Percentiles rank a stretch among this genome's conserved stretches.
These are phyloP conservation scores for Cydia pomonella DNA, from an alignment of 1,140 invertebrate genomes.

Conservation along the genomic window DNA sequence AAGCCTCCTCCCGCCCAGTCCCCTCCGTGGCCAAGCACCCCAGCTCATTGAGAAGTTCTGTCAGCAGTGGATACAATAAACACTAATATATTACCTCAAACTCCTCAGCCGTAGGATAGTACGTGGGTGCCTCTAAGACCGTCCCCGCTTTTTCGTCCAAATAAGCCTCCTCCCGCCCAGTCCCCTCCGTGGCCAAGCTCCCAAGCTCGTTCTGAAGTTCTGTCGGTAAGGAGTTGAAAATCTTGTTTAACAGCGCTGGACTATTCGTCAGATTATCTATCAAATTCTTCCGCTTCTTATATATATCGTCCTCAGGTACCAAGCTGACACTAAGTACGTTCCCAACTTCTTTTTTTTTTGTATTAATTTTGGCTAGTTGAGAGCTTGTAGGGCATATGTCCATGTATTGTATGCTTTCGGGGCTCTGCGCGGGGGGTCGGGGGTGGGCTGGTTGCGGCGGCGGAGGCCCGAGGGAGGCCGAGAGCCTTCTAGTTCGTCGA, in stretches of 20 bases:
- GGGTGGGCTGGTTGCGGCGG: background rate
- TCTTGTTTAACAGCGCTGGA: background rate
- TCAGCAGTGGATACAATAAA: no score
- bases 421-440: background rate
- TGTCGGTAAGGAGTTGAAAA: background rate
- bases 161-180: background rate
- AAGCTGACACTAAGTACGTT: background rate
- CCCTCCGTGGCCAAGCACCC: no score
- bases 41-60: no score
- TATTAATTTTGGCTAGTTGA: background rate
- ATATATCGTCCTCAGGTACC: background rate
- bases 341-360: background rate
- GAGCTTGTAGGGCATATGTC: background rate
- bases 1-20: no score
- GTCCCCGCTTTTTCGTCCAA: background rate
- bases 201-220: background rate
- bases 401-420: background rate
- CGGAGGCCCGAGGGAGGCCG: background rate
- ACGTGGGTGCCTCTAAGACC: slow-evolving; percentile 47
- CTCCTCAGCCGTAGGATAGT: slow-evolving; percentile 48
- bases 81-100: slow-evolving; percentile 46
- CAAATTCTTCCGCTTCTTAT: background rate
- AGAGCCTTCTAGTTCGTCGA: background rate
- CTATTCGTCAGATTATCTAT: background rate
- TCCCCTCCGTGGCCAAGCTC: background rate